These are phyloP conservation scores for Hermatobates lingyangjiaoensis DNA, from an alignment of 1,140 invertebrate genomes.

Conservation along the genomic window DNA sequence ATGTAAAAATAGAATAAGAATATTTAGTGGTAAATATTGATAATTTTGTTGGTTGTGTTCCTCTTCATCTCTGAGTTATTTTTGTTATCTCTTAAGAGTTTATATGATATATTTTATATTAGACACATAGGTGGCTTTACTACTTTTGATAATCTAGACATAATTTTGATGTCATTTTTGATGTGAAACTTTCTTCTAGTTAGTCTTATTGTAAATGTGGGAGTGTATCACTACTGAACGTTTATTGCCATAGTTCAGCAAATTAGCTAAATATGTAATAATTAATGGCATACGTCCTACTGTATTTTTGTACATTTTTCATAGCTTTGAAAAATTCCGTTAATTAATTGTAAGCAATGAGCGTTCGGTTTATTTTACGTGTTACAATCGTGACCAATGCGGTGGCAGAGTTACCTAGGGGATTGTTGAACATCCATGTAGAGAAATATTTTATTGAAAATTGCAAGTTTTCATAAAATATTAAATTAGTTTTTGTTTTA, in stretches of 20 bases:
- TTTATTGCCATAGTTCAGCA: conserved; percentile 2
- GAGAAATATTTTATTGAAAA: conserved; percentile 11
- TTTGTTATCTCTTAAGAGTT: conserved; percentile 10
- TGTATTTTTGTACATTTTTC: background rate
- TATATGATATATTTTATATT: conserved; percentile 12
- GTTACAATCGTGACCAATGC: conserved; percentile 8
- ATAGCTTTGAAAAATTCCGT: background rate
- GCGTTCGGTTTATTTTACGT: background rate
- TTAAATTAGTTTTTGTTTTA: too few species aligned
- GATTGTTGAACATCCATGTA: conserved; percentile 15
- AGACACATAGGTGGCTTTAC: conserved; percentile 10
- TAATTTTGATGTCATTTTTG: conserved; percentile 10
- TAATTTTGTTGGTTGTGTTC: conserved; percentile 16
- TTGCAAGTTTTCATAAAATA: too few species aligned
- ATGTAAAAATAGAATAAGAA: conserved; percentile 14
- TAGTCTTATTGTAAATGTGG: conserved; percentile 9
- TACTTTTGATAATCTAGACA: conserved; percentile 14
- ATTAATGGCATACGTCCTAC: background rate
- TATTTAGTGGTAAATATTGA: conserved; percentile 12
- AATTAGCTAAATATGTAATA: background rate
- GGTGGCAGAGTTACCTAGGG: conserved; percentile 16
- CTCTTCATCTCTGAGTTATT: conserved; percentile 14
- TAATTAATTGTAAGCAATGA: background rate
- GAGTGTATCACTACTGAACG: conserved; percentile 7
- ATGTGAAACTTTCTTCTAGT: conserved; percentile 13